Base-by-base conservation (phyloP, 2,113 vertebrate genomes). In the Ascaphus truei region DNA sequence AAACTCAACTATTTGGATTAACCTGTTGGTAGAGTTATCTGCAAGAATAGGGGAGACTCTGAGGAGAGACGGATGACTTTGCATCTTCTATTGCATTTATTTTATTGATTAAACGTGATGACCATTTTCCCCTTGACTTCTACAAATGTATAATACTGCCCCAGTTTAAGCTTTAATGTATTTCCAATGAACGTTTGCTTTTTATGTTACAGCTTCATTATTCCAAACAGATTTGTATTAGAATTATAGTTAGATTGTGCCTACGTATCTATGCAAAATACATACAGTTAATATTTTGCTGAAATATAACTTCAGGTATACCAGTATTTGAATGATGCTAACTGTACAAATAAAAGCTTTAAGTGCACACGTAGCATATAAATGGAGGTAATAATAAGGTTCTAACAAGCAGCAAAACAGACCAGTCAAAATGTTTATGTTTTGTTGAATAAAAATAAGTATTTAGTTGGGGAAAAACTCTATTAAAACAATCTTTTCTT, bases 351-450 rank as follows among this genome's bases (percentile, higher is more conserved):
- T 72, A 78, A 83, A 74, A 75, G 77, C 79, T 77, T 75, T 80
- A 78, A 82, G 72, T 81, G 79, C 76, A 78, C 73, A 73, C 77
- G 77, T 78, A 80, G 84, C 81, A 83, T 80, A 81, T 82, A 71
- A 57, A 56, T 81, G 72, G 78, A 79, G 75, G 79, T 84, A 72
- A 74, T 85, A 80, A 84, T 89, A 79, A 88, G 80, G 67, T 74
- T 77, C 74, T 82, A 79, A 79, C 66, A 85, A 72, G 71, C 71
- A 82, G 74, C 77, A 72, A 81, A 78, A 76, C 68, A 83, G n/a
- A n/a, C n/a, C n/a, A 83, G 27, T 41, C 47, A 77, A 66, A 29
- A n/a, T 79, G 83, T 85, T 80, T 74, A 81, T 79, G 77, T 56
- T 61, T 79, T 62, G 77, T 79, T 81, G n/a, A n/a, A n/a, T n/a